Conservation (phyloP, 2,113 vertebrate species). For the Myrmecophaga tridactyla region DNA sequence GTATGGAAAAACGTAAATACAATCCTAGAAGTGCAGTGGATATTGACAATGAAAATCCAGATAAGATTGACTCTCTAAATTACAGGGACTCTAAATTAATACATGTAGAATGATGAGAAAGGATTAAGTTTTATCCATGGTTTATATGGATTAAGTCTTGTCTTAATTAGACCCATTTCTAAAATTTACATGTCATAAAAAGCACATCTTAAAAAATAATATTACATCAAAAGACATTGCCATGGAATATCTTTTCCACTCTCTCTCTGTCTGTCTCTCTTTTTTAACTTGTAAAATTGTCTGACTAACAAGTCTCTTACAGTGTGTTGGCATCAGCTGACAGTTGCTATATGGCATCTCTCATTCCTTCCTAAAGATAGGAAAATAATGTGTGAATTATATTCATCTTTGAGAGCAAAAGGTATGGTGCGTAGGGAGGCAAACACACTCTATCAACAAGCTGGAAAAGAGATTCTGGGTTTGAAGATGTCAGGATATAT, state of each 20-base stretch:
- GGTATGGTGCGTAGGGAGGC: neutral
- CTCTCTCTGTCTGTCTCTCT: neutral
- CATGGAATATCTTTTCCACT: neutral
- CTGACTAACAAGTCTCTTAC: neutral
- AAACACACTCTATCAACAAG: neutral
- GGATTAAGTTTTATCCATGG: neutral
- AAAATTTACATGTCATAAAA: constrained; percentile 15
- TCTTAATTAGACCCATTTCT: constrained; percentile 35
- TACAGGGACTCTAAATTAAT: neutral
- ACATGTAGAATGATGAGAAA: neutral
- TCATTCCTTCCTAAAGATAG: constrained; percentile 55
- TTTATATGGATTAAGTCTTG: constrained; percentile 36
- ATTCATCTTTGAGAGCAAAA: constrained; percentile 60
- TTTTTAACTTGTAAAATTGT: constrained; percentile 25
- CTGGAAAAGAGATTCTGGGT: constrained; percentile 53
- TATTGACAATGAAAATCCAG: neutral
- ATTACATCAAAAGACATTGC: neutral
- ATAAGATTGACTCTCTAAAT: neutral
- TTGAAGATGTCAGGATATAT: constrained; percentile 55
- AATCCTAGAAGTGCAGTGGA: neutral
- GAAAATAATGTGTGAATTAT: constrained; percentile 59
- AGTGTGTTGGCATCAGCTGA: constrained; percentile 43
- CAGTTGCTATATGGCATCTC: constrained; percentile 45
- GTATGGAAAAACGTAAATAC: neutral
- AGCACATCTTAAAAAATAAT: neutral